A percentile compares a stretch with the other conserved stretches of the same genome.
Evolutionary conservation across 2,113 vertebrate species (phyloP).

Genomic region (Paramormyrops kingsleyae): DNA sequence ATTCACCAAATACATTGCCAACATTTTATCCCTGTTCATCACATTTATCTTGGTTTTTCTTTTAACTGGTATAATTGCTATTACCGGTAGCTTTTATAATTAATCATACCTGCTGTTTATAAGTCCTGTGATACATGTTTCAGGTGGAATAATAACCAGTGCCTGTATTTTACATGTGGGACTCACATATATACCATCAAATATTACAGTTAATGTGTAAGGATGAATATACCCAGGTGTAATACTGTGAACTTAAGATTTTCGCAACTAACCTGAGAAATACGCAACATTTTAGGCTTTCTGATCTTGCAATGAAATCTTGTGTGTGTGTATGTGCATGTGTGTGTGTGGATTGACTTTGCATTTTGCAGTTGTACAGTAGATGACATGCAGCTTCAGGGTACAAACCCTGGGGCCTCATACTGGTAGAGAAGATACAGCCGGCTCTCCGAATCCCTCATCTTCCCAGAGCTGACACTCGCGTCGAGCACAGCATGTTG

Average conservation of each 20-base stretch:
- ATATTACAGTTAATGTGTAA: background rate
- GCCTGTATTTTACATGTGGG: background rate
- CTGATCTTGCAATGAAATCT: background rate
- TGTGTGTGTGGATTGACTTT: background rate
- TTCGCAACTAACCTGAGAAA: background rate
- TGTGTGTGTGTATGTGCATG: background rate
- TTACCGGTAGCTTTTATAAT: background rate
- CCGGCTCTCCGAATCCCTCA: background rate
- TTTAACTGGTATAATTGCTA: background rate
- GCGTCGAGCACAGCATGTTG: background rate
- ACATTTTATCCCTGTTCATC: background rate
- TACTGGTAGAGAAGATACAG: background rate
- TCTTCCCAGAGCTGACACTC: background rate
- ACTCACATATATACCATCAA: background rate
- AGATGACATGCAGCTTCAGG: background rate
- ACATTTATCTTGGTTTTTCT: background rate
- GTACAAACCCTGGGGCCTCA: background rate
- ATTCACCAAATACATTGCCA: background rate
- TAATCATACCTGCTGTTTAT: background rate
- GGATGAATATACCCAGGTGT: background rate
- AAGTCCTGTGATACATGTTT: background rate
- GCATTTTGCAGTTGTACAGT: background rate
- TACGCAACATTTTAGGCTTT: background rate
- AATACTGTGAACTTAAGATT: background rate
- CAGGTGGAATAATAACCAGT: background rate